A percentile compares a stretch with the other conserved stretches of the same genome.
phyloP scores from a whole-genome alignment of 2,797 vertebrate genomes.

The Ctenopoma multispine region DNA sequence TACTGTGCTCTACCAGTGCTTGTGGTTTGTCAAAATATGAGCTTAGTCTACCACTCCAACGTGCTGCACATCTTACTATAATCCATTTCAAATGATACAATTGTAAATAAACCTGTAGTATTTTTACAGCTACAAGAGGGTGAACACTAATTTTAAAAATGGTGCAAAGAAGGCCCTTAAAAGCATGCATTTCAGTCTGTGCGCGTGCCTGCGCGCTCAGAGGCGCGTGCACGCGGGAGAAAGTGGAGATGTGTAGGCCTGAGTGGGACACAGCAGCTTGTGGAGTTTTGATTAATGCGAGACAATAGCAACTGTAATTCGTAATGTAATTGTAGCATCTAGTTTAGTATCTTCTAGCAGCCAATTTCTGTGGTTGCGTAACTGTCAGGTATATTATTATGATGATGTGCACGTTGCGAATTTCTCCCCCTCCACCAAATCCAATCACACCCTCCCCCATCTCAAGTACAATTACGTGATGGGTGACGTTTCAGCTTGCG shows the following conservation, averaged over 20 bases:
- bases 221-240: slow-evolving; percentile 5
- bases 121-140: not conserved
- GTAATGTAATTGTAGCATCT: slow-evolving; percentile 11
- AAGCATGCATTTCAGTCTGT: slow-evolving; percentile 2
- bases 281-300: not conserved
- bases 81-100: not conserved
- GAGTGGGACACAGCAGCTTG: not conserved
- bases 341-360: slow-evolving; percentile 22
- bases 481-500: slow-evolving; percentile 84
- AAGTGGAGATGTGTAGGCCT: slow-evolving; percentile 2
- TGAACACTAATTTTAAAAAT: slow-evolving; percentile 1
- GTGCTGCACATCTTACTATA: not conserved
- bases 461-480: slow-evolving; percentile 84
- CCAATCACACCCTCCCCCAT: slow-evolving; percentile 82
- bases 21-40: not conserved
- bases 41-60: no score
- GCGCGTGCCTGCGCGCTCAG: not conserved
- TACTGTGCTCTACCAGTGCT: not conserved
- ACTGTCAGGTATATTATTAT: slow-evolving; percentile 79
- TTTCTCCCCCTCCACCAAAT: slow-evolving; percentile 66
- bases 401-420: slow-evolving; percentile 79
- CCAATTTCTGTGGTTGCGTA: slow-evolving; percentile 74
- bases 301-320: not conserved
- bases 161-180: slow-evolving; percentile 15
- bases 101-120: not conserved